phyloP scores from a whole-genome alignment of 2,797 vertebrate genomes.

The Acipenser ruthenus region DNA sequence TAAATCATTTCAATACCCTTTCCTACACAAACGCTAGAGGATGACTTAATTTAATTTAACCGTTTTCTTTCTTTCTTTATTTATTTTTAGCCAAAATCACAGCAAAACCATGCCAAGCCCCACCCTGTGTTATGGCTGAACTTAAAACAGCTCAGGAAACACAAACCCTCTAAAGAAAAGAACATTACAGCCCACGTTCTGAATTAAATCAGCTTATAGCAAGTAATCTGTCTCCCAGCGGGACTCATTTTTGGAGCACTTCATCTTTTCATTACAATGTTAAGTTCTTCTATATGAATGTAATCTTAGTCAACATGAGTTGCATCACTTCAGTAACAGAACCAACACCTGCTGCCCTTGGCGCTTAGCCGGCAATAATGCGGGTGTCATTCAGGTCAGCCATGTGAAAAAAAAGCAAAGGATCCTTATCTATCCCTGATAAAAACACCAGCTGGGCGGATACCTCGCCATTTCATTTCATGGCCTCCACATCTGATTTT shows the following conservation, averaged over 20 bases:
- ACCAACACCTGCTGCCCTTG: conserved; percentile 10
- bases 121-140: conserved; percentile 3
- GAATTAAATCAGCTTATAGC: conserved; percentile 49
- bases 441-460: no score
- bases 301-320: conserved; percentile 53
- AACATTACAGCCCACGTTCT: conserved; percentile 30
- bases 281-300: conserved; percentile 58
- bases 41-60: no score
- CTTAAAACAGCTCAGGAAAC: background rate
- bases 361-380: background rate
- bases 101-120: background rate
- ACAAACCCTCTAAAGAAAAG: conserved; percentile 44
- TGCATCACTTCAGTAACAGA: conserved; percentile 32
- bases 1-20: no score
- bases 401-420: no score
- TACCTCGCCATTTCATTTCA: no score
- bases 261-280: conserved; percentile 60
- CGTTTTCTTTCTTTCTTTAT: no score
- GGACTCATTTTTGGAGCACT: conserved; percentile 45
- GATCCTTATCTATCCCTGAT: no score
- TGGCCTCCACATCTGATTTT: no score
- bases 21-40: no score
- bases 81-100: no score
- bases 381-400: background rate
- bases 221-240: conserved; percentile 38